Base-by-base conservation (phyloP, 2,113 vertebrate genomes). In the Candoia aspera region DNA sequence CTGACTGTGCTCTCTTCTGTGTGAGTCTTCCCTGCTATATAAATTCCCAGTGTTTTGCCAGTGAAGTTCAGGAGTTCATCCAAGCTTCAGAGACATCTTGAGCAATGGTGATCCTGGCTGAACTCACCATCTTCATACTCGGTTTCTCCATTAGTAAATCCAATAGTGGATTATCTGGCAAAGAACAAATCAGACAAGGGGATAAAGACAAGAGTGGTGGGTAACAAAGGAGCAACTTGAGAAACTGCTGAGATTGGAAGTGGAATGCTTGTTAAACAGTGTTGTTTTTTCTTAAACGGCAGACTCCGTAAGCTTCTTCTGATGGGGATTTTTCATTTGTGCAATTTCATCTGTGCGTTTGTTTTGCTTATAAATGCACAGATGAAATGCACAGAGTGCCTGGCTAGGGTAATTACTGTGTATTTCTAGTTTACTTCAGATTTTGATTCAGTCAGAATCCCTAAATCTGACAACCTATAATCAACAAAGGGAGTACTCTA, bases 391-490 rank as follows among this genome's bases (percentile, higher is more conserved):
- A 97, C 73, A 88, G 92, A 84, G 94, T 2, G 91, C 95, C 92
- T 97, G 95, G 94, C 91, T 96, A 93, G 95, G 58, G 60, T 97
- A 98, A 97, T 98, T 97, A 97, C 96, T 97, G 95, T 96, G 97
- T 97, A 95, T 96, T 98, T 96, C 96, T 95, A 97, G 95, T 97
- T 97, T 97, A 97, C 93, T 97, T 97, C 94, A 95, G 96, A 97
- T 96, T 97, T 97, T 98, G 96, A 96, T 97, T 97, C 96, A 97
- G 90, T 97, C 96, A 96, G 96, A 97, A 97, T 97, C 94, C 94
- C 93, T 96, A 94, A 97, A 96, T 97, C 96, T 98, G 97, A 97
- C 98, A 98, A 95, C 97, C 97, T 97, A 95, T 98, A 98, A 98
- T 98, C 97, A 97, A 97, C 97, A 97, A 97, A 98, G 95, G 91